phyloP scores from a whole-genome alignment of 2,113 vertebrate genomes.

The Spea bombifrons region DNA sequence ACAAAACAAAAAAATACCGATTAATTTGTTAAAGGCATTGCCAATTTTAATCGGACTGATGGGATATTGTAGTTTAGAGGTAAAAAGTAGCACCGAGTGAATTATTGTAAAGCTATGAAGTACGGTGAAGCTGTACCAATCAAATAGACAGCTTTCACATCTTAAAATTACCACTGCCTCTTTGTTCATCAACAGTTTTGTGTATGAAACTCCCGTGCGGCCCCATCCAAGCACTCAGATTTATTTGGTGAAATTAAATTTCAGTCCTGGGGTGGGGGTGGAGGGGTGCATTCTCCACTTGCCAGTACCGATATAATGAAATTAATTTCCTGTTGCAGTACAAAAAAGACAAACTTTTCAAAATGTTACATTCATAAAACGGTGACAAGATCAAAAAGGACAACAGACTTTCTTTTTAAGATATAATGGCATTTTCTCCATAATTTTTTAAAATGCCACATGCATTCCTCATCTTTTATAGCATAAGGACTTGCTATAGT shows the following conservation, averaged over 20 bases:
- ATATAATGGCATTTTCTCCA: constrained; percentile 15
- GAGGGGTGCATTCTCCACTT: constrained; percentile 53
- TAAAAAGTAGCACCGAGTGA: constrained; percentile 64
- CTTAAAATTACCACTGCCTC: constrained; percentile 65
- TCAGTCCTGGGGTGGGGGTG: constrained; percentile 41
- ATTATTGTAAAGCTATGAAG: constrained; percentile 73
- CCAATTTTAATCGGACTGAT: constrained; percentile 74
- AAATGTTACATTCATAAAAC: constrained; percentile 50
- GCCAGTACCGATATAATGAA: constrained; percentile 60
- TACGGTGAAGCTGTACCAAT: constrained; percentile 68
- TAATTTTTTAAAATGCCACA: constrained; percentile 40
- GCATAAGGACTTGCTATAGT: constrained; percentile 13
- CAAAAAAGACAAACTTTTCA: constrained; percentile 52
- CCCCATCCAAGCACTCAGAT: constrained; percentile 63
- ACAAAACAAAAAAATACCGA: constrained; percentile 42
- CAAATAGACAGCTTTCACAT: constrained; percentile 74
- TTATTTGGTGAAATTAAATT: constrained; percentile 71
- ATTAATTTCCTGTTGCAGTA: constrained; percentile 55
- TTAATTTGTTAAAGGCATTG: constrained; percentile 68
- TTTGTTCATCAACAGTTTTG: constrained; percentile 71
- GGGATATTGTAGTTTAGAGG: constrained; percentile 62
- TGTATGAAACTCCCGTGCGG: constrained; percentile 50
- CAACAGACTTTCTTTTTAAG: constrained; percentile 31
- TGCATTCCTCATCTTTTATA: constrained; percentile 42
- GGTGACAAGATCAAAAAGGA: constrained; percentile 47